Evolutionary conservation across 2,797 vertebrate species (phyloP).

Genomic region (Rhinophrynus dorsalis): DNA sequence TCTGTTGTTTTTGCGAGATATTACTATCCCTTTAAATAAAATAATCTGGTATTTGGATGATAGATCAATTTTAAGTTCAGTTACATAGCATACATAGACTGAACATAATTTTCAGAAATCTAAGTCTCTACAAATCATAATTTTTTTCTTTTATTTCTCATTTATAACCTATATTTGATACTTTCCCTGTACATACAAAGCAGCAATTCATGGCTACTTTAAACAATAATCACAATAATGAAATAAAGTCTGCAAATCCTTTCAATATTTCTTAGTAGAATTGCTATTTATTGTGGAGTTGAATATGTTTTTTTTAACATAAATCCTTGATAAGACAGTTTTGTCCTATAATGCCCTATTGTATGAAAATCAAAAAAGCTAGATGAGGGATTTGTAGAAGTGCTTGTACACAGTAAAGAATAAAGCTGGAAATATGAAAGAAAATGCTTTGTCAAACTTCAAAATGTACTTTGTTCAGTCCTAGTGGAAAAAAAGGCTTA

Average conservation of each 20-base stretch:
- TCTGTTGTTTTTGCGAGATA: too few relatives aligned
- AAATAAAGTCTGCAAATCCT: not conserved
- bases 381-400: not conserved
- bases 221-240: not conserved
- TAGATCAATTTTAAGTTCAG: too few relatives aligned
- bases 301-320: not conserved
- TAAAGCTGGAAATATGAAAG: not conserved
- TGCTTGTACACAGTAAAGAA: not conserved
- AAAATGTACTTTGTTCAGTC: not conserved
- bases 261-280: not conserved
- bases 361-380: not conserved
- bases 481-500: too few relatives aligned
- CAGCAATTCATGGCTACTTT: not conserved
- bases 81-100: too few relatives aligned
- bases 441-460: not conserved
- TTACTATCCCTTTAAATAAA: too few relatives aligned
- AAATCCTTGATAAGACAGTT: conserved; percentile 17
- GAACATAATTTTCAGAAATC: too few relatives aligned
- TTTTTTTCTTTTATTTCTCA: too few relatives aligned
- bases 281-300: not conserved
- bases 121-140: too few relatives aligned
- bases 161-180: too few relatives aligned
- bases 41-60: too few relatives aligned
- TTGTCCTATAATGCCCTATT: not conserved
- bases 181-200: too few relatives aligned